phyloP scores from a whole-genome alignment of 2,113 vertebrate species.

The Thunnus maccoyii region DNA sequence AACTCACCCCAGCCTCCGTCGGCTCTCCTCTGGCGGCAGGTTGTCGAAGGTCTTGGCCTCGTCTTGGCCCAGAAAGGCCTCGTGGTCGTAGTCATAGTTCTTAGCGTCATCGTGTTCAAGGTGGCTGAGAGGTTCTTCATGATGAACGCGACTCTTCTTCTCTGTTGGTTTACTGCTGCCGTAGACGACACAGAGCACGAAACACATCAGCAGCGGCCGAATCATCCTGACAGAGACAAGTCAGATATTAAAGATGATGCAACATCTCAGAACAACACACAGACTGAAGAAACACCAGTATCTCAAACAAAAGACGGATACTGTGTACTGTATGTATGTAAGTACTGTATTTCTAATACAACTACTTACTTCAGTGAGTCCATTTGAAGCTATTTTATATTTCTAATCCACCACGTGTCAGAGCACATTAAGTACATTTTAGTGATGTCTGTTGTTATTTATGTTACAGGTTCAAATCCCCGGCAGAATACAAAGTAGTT shows the following conservation, averaged over 20 bases:
- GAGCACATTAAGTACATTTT: too few relatives aligned
- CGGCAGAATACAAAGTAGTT: too few relatives aligned
- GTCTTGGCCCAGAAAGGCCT: slow-evolving; percentile 92
- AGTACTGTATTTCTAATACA: too few relatives aligned
- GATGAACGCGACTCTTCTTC: slow-evolving; percentile 89
- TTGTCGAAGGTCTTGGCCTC: slow-evolving; percentile 92
- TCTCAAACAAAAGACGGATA: too few relatives aligned
- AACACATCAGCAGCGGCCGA: slow-evolving; percentile 83
- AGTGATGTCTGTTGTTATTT: too few relatives aligned
- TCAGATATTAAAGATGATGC: neutral
- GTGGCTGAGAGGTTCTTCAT: slow-evolving; percentile 88
- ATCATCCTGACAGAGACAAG: slow-evolving; percentile 74
- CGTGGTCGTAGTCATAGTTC: slow-evolving; percentile 93
- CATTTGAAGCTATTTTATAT: too few relatives aligned
- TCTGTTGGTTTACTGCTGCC: slow-evolving; percentile 90
- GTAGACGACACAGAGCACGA: slow-evolving; percentile 85
- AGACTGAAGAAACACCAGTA: too few relatives aligned
- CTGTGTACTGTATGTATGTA: too few relatives aligned
- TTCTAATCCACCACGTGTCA: too few relatives aligned
- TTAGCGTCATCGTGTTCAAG: slow-evolving; percentile 89
- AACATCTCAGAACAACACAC: too few relatives aligned
- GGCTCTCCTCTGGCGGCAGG: slow-evolving; percentile 93
- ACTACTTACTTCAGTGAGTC: too few relatives aligned
- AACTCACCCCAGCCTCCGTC: slow-evolving; percentile 91
- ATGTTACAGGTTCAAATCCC: too few relatives aligned